A percentile compares a stretch with the other conserved stretches of the same genome.
phyloP scores from a whole-genome alignment of 2,888 invertebrate genomes.

The Sphaerophoria taeniata region DNA sequence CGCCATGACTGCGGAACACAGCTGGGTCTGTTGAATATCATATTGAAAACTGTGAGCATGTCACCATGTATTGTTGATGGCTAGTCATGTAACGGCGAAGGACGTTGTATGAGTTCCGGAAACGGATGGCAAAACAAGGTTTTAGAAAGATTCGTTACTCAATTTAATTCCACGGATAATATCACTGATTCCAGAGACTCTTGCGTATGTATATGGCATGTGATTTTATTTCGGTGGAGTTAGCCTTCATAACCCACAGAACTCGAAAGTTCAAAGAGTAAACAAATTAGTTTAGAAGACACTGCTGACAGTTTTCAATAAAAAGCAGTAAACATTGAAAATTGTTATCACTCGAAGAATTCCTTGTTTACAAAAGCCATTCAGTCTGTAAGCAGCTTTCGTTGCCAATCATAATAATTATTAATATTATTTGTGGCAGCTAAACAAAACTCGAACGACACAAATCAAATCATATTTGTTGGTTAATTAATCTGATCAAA shows the following conservation, averaged over 20 bases:
- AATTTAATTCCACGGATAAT: slow-evolving; percentile 9
- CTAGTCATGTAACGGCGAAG: slow-evolving; percentile 28
- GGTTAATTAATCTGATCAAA: slow-evolving; percentile 67
- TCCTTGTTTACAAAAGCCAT: too few species aligned
- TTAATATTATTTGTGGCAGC: slow-evolving; percentile 9
- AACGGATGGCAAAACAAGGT: background rate
- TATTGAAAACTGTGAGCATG: slow-evolving; percentile 39
- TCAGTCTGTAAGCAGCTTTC: background rate
- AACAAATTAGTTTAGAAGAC: too few species aligned
- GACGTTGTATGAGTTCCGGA: background rate
- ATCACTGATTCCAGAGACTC: slow-evolving; percentile 18
- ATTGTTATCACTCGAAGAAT: too few species aligned
- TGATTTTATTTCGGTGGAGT: background rate
- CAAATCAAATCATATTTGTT: slow-evolving; percentile 59
- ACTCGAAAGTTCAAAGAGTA: too few species aligned
- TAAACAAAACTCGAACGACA: slow-evolving; percentile 14
- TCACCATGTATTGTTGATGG: slow-evolving; percentile 4
- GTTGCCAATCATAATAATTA: background rate
- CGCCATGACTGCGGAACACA: slow-evolving; percentile 48
- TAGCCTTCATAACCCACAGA: background rate
- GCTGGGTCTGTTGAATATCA: slow-evolving; percentile 66
- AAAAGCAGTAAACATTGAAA: too few species aligned
- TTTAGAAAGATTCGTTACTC: slow-evolving; percentile 22
- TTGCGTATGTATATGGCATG: slow-evolving; percentile 15
- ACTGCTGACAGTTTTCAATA: too few species aligned